Conservation (phyloP, 2,888 invertebrate genomes). For the Drosophila paucipuncta region DNA sequence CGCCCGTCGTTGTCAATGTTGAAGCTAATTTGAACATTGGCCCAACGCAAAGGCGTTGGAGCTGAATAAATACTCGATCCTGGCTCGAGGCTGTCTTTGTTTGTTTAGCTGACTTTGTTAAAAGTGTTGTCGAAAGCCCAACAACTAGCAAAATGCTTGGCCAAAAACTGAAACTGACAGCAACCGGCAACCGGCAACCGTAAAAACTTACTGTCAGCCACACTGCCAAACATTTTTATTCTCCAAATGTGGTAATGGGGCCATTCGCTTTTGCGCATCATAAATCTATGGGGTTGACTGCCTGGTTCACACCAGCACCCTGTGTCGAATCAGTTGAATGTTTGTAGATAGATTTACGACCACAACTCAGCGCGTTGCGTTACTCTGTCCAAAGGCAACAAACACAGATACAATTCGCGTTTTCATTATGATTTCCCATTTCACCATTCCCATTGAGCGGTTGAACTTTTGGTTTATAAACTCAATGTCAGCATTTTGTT, state of each 20-base stretch:
- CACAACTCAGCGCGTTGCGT: slow-evolving; percentile 25
- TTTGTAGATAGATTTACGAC: slow-evolving; percentile 50
- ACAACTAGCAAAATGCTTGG: slow-evolving; percentile 45
- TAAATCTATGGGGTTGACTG: slow-evolving; percentile 51
- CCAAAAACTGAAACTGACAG: slow-evolving; percentile 43
- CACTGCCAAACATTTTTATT: slow-evolving; percentile 48
- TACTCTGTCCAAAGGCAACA: slow-evolving; percentile 20
- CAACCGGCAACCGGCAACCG: slow-evolving; percentile 25
- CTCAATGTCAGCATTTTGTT: slow-evolving; percentile 39
- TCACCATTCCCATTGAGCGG: slow-evolving; percentile 40
- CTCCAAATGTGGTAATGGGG: slow-evolving; percentile 60
- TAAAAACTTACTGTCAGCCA: slow-evolving; percentile 46
- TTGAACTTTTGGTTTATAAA: slow-evolving; percentile 27
- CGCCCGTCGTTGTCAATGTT: slow-evolving; percentile 24
- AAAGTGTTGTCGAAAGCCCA: slow-evolving; percentile 53
- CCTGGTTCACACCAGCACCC: background rate
- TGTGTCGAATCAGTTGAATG: slow-evolving; percentile 44
- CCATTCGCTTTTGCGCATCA: slow-evolving; percentile 47
- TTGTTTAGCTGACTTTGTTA: slow-evolving; percentile 57
- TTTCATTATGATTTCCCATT: slow-evolving; percentile 38
- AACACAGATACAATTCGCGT: slow-evolving; percentile 37
- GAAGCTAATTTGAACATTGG: slow-evolving; percentile 24
- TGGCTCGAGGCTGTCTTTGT: slow-evolving; percentile 18
- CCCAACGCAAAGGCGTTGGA: slow-evolving; percentile 53
- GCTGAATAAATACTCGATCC: slow-evolving; percentile 35